A percentile compares a stretch with the other conserved stretches of the same genome.
Conservation (phyloP, 2,797 vertebrate species). For the Pelochelys cantorii region DNA sequence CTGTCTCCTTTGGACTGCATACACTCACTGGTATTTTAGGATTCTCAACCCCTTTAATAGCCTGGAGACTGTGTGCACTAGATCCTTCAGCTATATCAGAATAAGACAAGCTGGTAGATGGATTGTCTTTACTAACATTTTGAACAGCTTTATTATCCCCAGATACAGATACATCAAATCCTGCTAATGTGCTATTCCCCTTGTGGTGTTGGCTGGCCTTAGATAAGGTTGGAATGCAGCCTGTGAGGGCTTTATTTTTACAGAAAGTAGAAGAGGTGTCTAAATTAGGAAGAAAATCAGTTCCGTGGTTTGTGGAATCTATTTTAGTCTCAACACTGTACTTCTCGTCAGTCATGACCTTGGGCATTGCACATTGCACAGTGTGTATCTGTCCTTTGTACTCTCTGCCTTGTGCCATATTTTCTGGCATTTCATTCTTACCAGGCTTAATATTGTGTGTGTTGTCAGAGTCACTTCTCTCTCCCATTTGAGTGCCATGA, state of each 20-base stretch:
- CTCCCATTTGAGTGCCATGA: not conserved
- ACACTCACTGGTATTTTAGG: constrained; percentile 54
- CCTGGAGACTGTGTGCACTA: not conserved
- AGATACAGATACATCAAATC: not conserved
- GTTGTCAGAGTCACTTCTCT: not conserved
- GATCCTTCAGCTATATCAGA: not conserved
- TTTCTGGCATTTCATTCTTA: not conserved
- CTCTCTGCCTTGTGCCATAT: not conserved
- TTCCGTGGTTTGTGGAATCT: not conserved
- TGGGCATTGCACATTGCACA: not conserved
- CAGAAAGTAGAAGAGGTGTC: not conserved
- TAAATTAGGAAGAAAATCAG: not conserved
- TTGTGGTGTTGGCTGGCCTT: not conserved
- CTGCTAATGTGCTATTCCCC: not conserved
- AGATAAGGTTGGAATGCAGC: not conserved
- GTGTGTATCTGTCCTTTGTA: not conserved
- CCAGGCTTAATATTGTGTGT: not conserved
- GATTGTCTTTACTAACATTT: not conserved
- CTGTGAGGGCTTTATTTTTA: not conserved
- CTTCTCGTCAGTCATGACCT: not conserved
- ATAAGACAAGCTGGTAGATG: not conserved
- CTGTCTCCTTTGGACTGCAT: constrained; percentile 64
- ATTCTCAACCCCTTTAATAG: not conserved
- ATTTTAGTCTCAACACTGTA: not conserved
- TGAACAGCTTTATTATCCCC: not conserved